phyloP scores from a whole-genome alignment of 2,797 vertebrate genomes.

The Anniella stebbinsi region DNA sequence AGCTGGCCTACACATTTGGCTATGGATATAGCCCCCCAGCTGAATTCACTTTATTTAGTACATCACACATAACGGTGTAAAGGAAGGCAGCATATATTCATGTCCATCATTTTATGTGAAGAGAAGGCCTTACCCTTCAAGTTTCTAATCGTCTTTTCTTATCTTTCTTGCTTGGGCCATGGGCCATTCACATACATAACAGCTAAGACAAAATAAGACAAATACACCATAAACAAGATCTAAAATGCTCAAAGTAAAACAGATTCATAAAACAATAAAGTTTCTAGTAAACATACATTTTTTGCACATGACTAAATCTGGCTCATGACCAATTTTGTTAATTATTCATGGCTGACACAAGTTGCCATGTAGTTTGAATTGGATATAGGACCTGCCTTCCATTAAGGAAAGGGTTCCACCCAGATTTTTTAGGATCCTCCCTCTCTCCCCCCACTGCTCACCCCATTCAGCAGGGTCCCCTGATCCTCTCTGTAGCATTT shows the following conservation, averaged over 20 bases:
- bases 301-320: background rate
- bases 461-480: too few species aligned
- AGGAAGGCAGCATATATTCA: background rate
- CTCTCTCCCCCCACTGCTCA: too few species aligned
- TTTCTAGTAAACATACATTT: background rate
- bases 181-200: background rate
- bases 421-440: too few species aligned
- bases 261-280: too few species aligned
- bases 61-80: background rate
- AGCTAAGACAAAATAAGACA: too few species aligned
- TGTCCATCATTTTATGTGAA: background rate
- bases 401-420: too few species aligned
- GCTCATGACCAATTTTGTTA: background rate
- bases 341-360: background rate
- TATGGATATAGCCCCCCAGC: background rate
- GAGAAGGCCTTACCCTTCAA: background rate
- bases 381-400: background rate
- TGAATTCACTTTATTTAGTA: background rate
- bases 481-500: too few species aligned
- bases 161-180: background rate
- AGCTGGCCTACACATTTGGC: background rate
- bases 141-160: background rate
- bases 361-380: background rate
- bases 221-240: too few species aligned
- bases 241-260: too few species aligned